These are phyloP conservation scores for Oligia strigilis DNA, from an alignment of 2,888 invertebrate genomes.

Conservation along the genomic window DNA sequence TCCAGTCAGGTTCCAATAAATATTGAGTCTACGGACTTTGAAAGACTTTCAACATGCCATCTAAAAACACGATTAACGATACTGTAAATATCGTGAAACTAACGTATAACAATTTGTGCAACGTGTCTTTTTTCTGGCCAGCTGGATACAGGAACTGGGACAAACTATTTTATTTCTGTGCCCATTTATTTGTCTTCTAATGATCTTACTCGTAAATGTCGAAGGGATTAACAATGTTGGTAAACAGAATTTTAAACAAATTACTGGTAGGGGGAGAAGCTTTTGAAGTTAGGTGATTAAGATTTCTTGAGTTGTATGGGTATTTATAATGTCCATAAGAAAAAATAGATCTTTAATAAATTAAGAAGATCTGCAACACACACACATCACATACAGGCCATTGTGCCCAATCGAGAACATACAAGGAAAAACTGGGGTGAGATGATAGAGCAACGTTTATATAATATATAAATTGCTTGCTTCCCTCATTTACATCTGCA, in stretches of 20 bases:
- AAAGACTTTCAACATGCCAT: slow-evolving; percentile 66
- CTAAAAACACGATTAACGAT: slow-evolving; percentile 75
- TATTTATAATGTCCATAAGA: slow-evolving; percentile 50
- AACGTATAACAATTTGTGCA: slow-evolving; percentile 69
- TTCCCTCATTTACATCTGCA: slow-evolving; percentile 49
- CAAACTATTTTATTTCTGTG: slow-evolving; percentile 64
- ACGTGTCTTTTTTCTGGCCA: slow-evolving; percentile 60
- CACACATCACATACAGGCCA: not conserved
- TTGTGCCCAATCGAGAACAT: not conserved
- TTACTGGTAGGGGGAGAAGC: slow-evolving; percentile 11
- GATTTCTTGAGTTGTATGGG: slow-evolving; percentile 24
- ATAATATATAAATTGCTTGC: slow-evolving; percentile 43
- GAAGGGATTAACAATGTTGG: slow-evolving; percentile 51
- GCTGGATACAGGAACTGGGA: slow-evolving; percentile 62
- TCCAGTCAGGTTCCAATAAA: slow-evolving; percentile 35
- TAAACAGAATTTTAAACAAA: slow-evolving; percentile 43
- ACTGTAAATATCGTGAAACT: slow-evolving; percentile 70
- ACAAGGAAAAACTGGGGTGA: slow-evolving; percentile 22
- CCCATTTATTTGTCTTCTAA: slow-evolving; percentile 50
- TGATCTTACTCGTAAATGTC: slow-evolving; percentile 56
- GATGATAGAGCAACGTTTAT: slow-evolving; percentile 30
- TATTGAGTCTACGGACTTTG: slow-evolving; percentile 44
- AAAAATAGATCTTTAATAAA: slow-evolving; percentile 9
- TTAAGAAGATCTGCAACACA: not conserved
- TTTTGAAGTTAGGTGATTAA: slow-evolving; percentile 50